Evolutionary conservation across 2,888 invertebrate species (phyloP), one percentile per base, ranked within the genome.

Genomic region (Eupithecia inturbata): DNA sequence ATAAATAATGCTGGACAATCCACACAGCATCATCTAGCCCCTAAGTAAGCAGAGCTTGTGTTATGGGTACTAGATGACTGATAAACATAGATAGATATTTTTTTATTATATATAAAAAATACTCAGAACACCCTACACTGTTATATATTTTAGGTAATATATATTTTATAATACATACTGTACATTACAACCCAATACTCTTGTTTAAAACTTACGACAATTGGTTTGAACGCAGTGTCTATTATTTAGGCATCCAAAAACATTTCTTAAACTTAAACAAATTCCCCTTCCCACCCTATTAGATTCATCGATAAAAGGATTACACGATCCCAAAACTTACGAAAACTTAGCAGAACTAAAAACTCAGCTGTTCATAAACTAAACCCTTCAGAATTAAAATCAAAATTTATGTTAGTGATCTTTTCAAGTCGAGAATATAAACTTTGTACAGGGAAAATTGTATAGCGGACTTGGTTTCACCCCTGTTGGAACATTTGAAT

Each of bases 361-460:
- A 57, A 57, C 57, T 57, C 26, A 75, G 72, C 70, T 76, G 72
- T 75, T 77, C 76, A 78, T 77, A 77, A 75, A 78, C 72, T 68
- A 49, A 73, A 67, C 73, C 77, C 73, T 72, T 71, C 36, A 64
- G 22, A 64, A 22, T 36, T 64, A 71, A 71, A 79, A 81, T 79
- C 78, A 79, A 77, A 80, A 80, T 81, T 79, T 79, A 80, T 77
- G 78, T 75, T 73, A 41, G 74, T 77, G 76, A 78, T 77, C 79
- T 71, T 64, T 72, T 78, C 78, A 80, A 72, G 62, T 33, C 53
- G 78, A 78, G 80, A 77, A 72, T 78, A 71, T 74, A 66, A 74
- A 57, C n/a, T 57, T 63, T 45, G 45, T 49, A 75, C 67, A 60
- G 68, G 49, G 67, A 22, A 75, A 75, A 75, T 62, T 71, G 57